phyloP scores from a whole-genome alignment of 37 sponge, comb jelly and placozoan genomes.

The Eunapius fragilis region DNA sequence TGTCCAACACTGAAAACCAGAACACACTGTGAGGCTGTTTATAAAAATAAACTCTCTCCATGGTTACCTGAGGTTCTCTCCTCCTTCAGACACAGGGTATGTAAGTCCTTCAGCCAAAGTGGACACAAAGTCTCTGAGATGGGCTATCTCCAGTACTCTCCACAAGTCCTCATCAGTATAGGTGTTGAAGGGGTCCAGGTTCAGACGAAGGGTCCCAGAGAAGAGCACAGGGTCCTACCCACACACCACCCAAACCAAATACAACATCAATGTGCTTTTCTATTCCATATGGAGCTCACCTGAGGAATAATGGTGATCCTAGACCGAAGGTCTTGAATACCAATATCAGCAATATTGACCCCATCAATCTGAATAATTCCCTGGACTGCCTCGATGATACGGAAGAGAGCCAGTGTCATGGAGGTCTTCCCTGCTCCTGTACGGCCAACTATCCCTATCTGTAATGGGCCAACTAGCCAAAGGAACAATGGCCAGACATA shows the following conservation, averaged over 20 bases:
- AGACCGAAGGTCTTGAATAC: conserved; percentile 86
- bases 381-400: conserved; percentile 89
- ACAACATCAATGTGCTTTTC: neutral
- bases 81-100: conserved; percentile 87
- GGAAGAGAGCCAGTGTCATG: conserved; percentile 92
- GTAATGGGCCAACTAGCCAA: neutral
- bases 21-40: neutral
- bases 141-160: conserved; percentile 85
- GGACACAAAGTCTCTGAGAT: conserved; percentile 74
- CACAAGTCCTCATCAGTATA: conserved; percentile 86
- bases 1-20: conserved; percentile 90
- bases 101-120: conserved; percentile 60
- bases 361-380: conserved; percentile 85
- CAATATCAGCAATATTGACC: conserved; percentile 67
- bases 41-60: neutral
- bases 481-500: neutral
- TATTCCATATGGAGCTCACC: conserved; percentile 31
- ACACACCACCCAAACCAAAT: neutral
- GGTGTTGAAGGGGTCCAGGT: conserved; percentile 88
- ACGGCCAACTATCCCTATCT: conserved; percentile 96
- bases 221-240: conserved; percentile 92
- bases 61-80: conserved; percentile 88
- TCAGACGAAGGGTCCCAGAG: conserved; percentile 83
- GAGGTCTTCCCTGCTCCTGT: conserved; percentile 99
- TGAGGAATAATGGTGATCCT: conserved; percentile 95